Base-by-base conservation (phyloP, 2,888 invertebrate genomes). In the Pseudococcus longispinus region DNA sequence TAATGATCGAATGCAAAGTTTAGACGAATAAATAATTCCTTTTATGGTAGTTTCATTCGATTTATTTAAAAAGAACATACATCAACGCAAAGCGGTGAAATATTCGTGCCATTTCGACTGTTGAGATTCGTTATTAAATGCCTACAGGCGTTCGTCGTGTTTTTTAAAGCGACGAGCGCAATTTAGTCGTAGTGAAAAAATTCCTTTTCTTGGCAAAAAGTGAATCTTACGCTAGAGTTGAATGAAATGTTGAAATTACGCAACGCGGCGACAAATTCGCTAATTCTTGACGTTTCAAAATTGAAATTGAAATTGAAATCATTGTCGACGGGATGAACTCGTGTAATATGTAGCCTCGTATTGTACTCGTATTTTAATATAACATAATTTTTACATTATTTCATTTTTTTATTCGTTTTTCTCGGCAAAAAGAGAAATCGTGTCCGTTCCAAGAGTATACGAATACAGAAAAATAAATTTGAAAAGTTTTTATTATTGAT, bases 11-110 rank as follows among this genome's bases (percentile, higher is more conserved):
- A 70, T 70, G 70, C 18, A 29, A 70, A 70, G 70, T 70, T 37
- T 70, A 29, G 29, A 70, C 70, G 70, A 29, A 70, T 70, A 29
- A 70, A 29, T 70, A 70, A 70, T 70, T 70, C 70, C 70, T 70
- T 70, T 70, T 70, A 29, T 29, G 26, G 70, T 70, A 70, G 70
- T 70, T 70, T 70, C 29, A 70, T 29, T 70, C 70, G 70, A 70
- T 70, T 70, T 70, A 70, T 70, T 70, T 29, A 18, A 70, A 70
- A 70, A 70, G 29, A 29, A 70, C 70, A 15, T 70, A 29, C 70
- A 70, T 29, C 26, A 70, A 70, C 70, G 70, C 70, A 29, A 70
- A 15, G 29, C 70, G 70, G 70, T 29, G 70, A 70, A 70, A 70
- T 29, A 70, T 70, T 70, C 11, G 70, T 18, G 18, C 70, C 70